Base-by-base conservation (phyloP, 2,113 vertebrate genomes). In the Typhlomys cinereus region DNA sequence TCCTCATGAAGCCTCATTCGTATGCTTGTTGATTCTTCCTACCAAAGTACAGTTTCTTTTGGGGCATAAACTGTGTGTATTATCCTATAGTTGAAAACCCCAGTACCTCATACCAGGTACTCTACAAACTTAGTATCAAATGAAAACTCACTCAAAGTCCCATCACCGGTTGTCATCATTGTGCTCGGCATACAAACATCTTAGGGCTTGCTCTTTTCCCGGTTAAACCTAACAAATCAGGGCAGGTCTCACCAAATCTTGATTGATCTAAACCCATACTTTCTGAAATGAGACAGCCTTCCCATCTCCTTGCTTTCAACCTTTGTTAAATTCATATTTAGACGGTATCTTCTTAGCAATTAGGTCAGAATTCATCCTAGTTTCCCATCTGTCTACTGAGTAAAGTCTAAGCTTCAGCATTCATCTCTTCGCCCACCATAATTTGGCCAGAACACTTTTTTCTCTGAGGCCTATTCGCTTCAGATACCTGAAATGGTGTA, bases 281-380 rank as follows among this genome's bases (percentile, higher is more conserved):
- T 92, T 57, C 41, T 89, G n/a, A 90, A 50, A 74, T 94, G 36
- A 82, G 48, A 86, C 25, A 39, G 44, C 48, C 64, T 48, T 75
- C 71, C 31, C 17, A 85, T 73, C 71, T 5, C 46, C 52, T 90
- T 75, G 23, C 29, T 73, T 54, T 90, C 44, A 79, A 15, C 20
- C 54, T 90, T 70, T 75, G 46, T 20, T 86, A 83, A 52, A 34
- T 59, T 59, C 64, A 29, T 84, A 46, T 48, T 75, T 34, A n/a
- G 6, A 10, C 44, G 34, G 61, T 12, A 10, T 90, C 31, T 84
- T 9, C 31, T 48, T n/a, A 44, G 20, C 34, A 50, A 31, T 52
- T 27, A 50, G 18, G 31, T 82, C 69, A 82, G n/a, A 78, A 62
- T 34, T 69, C 54, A 46, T 44, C n/a, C 20, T 5, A 20, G 39